phyloP scores from a whole-genome alignment of 2,888 invertebrate species.

The Ochropleura leucogaster region DNA sequence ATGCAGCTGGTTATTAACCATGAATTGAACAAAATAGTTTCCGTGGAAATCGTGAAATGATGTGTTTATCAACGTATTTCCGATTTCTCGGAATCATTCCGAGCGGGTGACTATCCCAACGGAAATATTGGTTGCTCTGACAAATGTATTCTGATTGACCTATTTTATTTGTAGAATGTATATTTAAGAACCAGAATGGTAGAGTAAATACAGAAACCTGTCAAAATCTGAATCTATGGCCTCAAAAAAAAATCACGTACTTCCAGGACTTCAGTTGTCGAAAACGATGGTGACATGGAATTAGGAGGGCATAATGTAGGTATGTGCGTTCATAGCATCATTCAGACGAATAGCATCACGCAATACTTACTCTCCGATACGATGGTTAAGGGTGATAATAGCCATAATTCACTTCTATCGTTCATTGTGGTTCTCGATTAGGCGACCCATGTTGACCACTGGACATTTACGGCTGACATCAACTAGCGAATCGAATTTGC shows the following conservation, averaged over 20 bases:
- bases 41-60: slow-evolving; percentile 13
- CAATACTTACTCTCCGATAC: not conserved
- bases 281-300: not conserved
- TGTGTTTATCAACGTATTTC: slow-evolving; percentile 12
- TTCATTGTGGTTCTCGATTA: slow-evolving; percentile 36
- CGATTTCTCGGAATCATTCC: slow-evolving; percentile 22
- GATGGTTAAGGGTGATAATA: not conserved
- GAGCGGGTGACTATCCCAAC: slow-evolving; percentile 16
- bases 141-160: slow-evolving; percentile 20
- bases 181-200: not conserved
- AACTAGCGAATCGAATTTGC: slow-evolving; percentile 33
- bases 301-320: not conserved
- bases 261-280: not conserved
- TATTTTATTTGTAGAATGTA: not conserved
- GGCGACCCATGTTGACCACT: slow-evolving; percentile 25
- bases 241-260: not conserved
- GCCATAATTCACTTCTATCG: slow-evolving; percentile 26
- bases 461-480: slow-evolving; percentile 23
- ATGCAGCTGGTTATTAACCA: slow-evolving; percentile 7
- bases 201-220: not conserved
- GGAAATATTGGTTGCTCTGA: slow-evolving; percentile 4
- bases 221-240: not conserved
- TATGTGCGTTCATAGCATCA: not conserved
- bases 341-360: not conserved
- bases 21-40: slow-evolving; percentile 1